Evolutionary conservation across 2,113 vertebrate species (phyloP).

Genomic region (Pterocles burchelli): DNA sequence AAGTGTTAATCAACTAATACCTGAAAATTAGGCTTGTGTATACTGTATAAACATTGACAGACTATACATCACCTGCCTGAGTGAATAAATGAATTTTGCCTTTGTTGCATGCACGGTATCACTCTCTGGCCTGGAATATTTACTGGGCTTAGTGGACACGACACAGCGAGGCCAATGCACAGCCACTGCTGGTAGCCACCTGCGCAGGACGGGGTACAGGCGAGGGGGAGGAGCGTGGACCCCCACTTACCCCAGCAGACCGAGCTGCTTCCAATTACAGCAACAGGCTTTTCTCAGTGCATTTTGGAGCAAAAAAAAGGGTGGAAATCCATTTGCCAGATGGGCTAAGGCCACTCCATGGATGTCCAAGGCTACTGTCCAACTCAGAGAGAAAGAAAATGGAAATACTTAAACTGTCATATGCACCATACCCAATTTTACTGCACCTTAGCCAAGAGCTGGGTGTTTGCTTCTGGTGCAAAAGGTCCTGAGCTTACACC

Average conservation of each 20-base stretch:
- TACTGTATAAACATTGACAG: constrained; percentile 73
- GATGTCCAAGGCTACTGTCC: neutral
- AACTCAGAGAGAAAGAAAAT: neutral
- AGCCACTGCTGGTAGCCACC: neutral
- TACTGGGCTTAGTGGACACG: neutral
- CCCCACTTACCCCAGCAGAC: neutral
- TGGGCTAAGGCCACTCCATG: neutral
- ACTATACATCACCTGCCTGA: constrained; percentile 61
- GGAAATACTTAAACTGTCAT: neutral
- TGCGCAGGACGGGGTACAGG: neutral
- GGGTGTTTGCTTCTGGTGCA: neutral
- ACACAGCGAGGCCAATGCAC: neutral
- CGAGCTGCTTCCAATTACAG: neutral
- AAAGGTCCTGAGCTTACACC: neutral
- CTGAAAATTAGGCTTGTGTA: constrained; percentile 70
- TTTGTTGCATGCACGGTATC: neutral
- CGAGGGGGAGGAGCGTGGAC: rapidly evolving
- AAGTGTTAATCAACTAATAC: constrained; percentile 74
- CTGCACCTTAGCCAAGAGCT: neutral
- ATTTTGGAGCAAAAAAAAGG: neutral
- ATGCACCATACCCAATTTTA: neutral
- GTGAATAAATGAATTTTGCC: constrained; percentile 63
- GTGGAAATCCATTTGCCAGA: neutral
- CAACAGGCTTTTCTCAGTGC: neutral
- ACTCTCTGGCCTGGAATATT: neutral